Evolutionary conservation across 2,113 vertebrate species (phyloP).

Genomic region (Fukomys damarensis): DNA sequence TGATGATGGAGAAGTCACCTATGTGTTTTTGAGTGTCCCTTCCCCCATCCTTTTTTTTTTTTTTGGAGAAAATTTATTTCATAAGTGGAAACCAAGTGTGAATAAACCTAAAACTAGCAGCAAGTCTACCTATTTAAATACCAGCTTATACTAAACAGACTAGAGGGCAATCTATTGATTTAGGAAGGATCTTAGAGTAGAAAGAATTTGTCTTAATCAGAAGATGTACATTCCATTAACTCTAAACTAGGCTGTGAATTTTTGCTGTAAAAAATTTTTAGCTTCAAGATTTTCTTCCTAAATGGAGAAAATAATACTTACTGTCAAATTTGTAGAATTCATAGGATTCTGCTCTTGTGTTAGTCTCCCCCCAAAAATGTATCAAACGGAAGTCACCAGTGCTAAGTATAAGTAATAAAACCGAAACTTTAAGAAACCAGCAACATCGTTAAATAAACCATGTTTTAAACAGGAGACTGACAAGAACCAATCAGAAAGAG

Average conservation of each 20-base stretch:
- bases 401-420: not conserved
- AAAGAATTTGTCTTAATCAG: not conserved
- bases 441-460: not conserved
- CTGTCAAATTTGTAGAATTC: not conserved
- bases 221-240: not conserved
- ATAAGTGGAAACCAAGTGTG: constrained; percentile 5
- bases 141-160: not conserved
- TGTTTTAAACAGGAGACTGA: not conserved
- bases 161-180: not conserved
- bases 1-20: not conserved
- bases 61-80: not conserved
- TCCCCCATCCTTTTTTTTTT: no score
- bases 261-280: not conserved
- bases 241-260: not conserved
- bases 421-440: not conserved
- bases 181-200: not conserved
- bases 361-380: not conserved
- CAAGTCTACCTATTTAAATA: not conserved
- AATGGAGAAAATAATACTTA: not conserved
- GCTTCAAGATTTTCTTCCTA: not conserved
- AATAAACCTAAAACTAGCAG: not conserved
- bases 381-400: not conserved
- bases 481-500: not conserved
- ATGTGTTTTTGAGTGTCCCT: not conserved
- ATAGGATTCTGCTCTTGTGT: fast-evolving